Evolutionary conservation across 1,140 invertebrate genomes (phyloP).

Genomic region (Zelostemma sp.): DNA sequence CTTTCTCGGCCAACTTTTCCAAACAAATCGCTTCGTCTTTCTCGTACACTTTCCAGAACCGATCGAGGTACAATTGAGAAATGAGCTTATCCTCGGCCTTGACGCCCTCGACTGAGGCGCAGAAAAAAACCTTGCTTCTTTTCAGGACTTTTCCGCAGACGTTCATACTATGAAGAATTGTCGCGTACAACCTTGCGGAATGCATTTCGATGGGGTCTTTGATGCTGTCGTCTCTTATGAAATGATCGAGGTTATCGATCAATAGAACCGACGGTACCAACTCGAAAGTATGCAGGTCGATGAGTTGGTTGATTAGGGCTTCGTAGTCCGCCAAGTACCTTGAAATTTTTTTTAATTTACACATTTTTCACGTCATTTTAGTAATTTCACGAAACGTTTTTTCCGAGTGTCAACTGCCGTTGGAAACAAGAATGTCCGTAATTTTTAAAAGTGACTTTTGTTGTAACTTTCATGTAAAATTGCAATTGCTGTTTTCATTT

Average conservation of each 20-base stretch:
- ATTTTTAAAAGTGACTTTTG: no score
- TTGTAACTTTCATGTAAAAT: no score
- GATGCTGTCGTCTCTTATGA: slow-evolving; percentile 28
- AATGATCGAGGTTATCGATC: slow-evolving; percentile 61
- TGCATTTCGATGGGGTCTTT: slow-evolving; percentile 40
- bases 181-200: slow-evolving; percentile 49
- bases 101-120: slow-evolving; percentile 16
- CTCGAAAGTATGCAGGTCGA: slow-evolving; percentile 53
- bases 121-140: slow-evolving; percentile 26
- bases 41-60: slow-evolving; percentile 51
- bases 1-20: slow-evolving; percentile 16
- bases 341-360: slow-evolving; percentile 14
- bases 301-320: slow-evolving; percentile 46
- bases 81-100: slow-evolving; percentile 17
- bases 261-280: slow-evolving; percentile 54
- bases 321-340: slow-evolving; percentile 61
- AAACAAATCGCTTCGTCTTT: slow-evolving; percentile 23
- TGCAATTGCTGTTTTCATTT: no score
- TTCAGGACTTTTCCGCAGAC: slow-evolving; percentile 27
- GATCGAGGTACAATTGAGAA: slow-evolving; percentile 52
- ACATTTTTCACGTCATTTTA: neutral
- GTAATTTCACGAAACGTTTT: no score
- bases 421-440: no score
- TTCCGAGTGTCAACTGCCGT: no score
- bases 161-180: slow-evolving; percentile 54